These are phyloP conservation scores for Melanerpes formicivorus DNA, from an alignment of 2,113 vertebrate genomes.

Conservation along the genomic window DNA sequence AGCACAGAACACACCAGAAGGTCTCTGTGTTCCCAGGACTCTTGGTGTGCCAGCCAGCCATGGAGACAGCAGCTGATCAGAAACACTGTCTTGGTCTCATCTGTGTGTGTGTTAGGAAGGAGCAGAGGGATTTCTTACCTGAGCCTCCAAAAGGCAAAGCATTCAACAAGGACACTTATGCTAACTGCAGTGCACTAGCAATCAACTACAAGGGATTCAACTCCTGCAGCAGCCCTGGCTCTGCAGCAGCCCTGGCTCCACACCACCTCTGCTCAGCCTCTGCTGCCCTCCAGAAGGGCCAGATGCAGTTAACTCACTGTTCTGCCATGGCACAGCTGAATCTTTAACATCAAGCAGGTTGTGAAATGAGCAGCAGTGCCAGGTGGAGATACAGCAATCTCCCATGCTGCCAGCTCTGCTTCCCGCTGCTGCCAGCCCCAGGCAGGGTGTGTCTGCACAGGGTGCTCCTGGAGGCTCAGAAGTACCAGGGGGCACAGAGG, in stretches of 20 bases:
- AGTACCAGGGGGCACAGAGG: not conserved
- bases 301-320: not conserved
- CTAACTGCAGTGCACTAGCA: not conserved
- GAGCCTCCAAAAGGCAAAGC: slow-evolving; percentile 27
- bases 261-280: not conserved
- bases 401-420: not conserved
- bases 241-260: slow-evolving; percentile 17
- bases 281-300: not conserved
- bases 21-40: not conserved
- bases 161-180: not conserved
- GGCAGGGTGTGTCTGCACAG: not conserved
- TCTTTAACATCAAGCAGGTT: not conserved
- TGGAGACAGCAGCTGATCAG: not conserved
- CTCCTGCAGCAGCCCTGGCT: slow-evolving; percentile 6
- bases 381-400: not conserved
- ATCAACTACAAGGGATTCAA: not conserved
- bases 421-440: not conserved
- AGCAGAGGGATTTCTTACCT: slow-evolving; percentile 31
- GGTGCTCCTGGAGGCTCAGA: not conserved
- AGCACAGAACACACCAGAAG: not conserved
- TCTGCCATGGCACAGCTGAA: not conserved
- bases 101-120: slow-evolving; percentile 13
- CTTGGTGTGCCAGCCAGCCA: not conserved
- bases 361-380: not conserved
- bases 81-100: not conserved